A percentile compares a stretch with the other conserved stretches of the same genome.
phyloP scores from a whole-genome alignment of 2,113 vertebrate genomes.

The Phyllopteryx taeniolatus region DNA sequence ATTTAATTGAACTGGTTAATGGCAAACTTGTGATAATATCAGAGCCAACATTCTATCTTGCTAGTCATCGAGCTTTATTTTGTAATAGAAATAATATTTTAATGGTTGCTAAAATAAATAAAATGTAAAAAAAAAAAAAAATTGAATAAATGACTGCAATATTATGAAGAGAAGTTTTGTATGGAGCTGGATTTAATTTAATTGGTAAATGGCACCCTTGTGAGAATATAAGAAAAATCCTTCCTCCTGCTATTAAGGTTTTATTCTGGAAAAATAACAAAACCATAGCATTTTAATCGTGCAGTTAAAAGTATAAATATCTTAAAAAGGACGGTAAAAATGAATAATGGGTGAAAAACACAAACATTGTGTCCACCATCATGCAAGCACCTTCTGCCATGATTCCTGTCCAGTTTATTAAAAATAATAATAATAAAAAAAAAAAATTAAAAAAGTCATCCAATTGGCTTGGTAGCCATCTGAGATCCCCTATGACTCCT shows the following conservation, averaged over 20 bases:
- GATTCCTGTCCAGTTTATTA: not conserved
- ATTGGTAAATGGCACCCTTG: not conserved
- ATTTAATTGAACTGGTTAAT: too few relatives aligned
- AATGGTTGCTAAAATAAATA: too few relatives aligned
- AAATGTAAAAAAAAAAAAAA: too few relatives aligned
- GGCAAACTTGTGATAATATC: not conserved
- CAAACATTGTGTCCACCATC: not conserved
- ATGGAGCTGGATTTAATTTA: not conserved
- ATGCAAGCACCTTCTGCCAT: not conserved
- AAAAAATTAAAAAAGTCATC: not conserved
- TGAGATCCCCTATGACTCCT: conserved; percentile 29
- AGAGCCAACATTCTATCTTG: not conserved
- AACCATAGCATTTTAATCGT: not conserved
- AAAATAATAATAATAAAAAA: not conserved
- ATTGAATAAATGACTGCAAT: too few relatives aligned
- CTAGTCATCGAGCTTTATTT: too few relatives aligned
- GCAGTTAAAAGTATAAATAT: not conserved
- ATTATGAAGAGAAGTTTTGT: not conserved
- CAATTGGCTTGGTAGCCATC: not conserved
- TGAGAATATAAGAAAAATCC: not conserved
- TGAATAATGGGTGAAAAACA: not conserved
- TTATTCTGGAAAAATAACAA: not conserved
- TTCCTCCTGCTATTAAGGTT: not conserved
- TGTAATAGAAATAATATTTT: too few relatives aligned
- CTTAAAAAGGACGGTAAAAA: not conserved